A percentile compares a stretch with the other conserved stretches of the same genome.
phyloP scores from a whole-genome alignment of 2,888 invertebrate genomes.

The Ectemnius cavifrons region DNA sequence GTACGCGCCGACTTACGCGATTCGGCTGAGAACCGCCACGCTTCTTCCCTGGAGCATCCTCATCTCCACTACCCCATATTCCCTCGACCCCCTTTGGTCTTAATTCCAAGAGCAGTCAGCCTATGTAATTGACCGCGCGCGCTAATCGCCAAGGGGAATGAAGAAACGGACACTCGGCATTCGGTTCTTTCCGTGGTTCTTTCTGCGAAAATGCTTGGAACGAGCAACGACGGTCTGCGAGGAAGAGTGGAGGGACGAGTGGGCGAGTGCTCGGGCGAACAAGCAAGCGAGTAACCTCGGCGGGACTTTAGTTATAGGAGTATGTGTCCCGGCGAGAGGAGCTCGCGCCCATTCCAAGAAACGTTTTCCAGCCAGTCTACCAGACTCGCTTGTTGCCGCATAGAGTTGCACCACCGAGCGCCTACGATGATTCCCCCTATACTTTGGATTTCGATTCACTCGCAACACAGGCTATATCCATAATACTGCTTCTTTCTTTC shows the following conservation, averaged over 20 bases:
- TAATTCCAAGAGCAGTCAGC: no score
- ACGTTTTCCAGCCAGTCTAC: conserved; percentile 5
- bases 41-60: not conserved
- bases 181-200: not conserved
- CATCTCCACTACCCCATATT: not conserved
- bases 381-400: not conserved
- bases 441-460: not conserved
- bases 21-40: conserved; percentile 11
- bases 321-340: conserved; percentile 13
- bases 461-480: not conserved
- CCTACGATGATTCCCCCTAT: conserved; percentile 2
- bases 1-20: conserved; percentile 13
- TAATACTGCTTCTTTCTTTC: no score
- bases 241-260: not conserved
- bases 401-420: conserved; percentile 13
- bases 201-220: not conserved
- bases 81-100: no score
- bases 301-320: not conserved
- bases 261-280: conserved; percentile 3
- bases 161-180: no score
- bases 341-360: conserved; percentile 16
- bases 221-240: not conserved
- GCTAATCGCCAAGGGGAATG: not conserved
- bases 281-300: not conserved
- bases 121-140: not conserved